Evolutionary conservation across 2,888 invertebrate genomes (phyloP), one percentile per base, ranked within the genome.

Genomic region (Lymantria monacha): DNA sequence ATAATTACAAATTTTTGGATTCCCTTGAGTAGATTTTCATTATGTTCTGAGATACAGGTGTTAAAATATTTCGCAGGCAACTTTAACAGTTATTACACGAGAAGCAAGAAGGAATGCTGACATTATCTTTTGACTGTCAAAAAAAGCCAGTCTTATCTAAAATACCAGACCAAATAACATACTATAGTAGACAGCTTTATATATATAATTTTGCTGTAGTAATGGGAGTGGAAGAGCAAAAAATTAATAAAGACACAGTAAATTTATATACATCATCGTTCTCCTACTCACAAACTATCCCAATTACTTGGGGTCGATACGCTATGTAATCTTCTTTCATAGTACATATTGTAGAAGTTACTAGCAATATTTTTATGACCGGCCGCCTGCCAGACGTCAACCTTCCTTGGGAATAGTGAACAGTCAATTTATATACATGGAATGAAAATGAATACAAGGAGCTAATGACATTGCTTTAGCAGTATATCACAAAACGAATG

Each of bases 181-280:
- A n/a, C n/a, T n/a, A n/a, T n/a, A n/a, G n/a, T n/a, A n/a, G n/a
- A n/a, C n/a, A n/a, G n/a, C n/a, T 37, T 33, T 36, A 13, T 14
- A 36, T 44, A 9, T 44, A 44, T 11, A 36, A 44, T 36, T 71
- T 69, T 57, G 61, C 50, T 30, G 41, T 63, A 8, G 64, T 66
- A n/a, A 44, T 47, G 44, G 48, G 55, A 7, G 63, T 61, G n/a
- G 59, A 58, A 22, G 61, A 53, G 31, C 63, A 31, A 8, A 9
- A 3, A 13, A 9, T 44, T 8, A 31, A 31, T 13, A 31, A 31
- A 11, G n/a, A 44, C 3, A 30, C 30, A 3, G 43, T 44, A 0
- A n/a, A n/a, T n/a, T n/a, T n/a, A n/a, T n/a, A n/a, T n/a, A n/a
- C n/a, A n/a, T n/a, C n/a, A n/a, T n/a, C n/a, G n/a, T n/a, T n/a